Conservation (phyloP, 2,797 vertebrate genomes). For the Trachurus trachurus region DNA sequence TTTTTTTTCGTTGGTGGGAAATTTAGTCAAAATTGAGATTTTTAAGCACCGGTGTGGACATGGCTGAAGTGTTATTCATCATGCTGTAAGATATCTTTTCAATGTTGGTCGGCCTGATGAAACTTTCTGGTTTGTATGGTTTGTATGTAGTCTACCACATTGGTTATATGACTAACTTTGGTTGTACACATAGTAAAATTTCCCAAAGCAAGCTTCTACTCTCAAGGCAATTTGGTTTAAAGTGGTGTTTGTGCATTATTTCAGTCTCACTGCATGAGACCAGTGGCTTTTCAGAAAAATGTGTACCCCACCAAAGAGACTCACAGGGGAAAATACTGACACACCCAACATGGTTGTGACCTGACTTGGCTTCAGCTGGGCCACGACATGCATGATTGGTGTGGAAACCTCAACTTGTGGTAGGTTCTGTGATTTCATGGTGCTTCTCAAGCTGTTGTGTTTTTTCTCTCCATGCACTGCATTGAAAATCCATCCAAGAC, state of each 20-base stretch:
- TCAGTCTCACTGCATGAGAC: conserved; percentile 16
- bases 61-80: not conserved
- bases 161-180: conserved; percentile 32
- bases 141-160: conserved; percentile 8
- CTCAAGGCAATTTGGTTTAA: conserved; percentile 26
- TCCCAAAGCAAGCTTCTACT: conserved; percentile 24
- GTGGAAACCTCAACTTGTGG: conserved; percentile 28
- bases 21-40: conserved; percentile 1
- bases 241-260: conserved; percentile 34
- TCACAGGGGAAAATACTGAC: conserved; percentile 44
- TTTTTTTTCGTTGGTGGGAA: not conserved
- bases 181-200: conserved; percentile 21
- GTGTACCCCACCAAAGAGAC: conserved; percentile 15
- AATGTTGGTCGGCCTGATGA: not conserved
- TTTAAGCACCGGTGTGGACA: not conserved
- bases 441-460: conserved; percentile 15
- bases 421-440: conserved; percentile 18
- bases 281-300: conserved; percentile 10
- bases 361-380: conserved; percentile 4
- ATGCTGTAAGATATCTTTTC: not conserved
- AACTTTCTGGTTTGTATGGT: conserved; percentile 5
- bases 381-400: not conserved
- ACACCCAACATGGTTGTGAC: conserved; percentile 43
- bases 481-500: not conserved
- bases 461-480: conserved; percentile 9